Evolutionary conservation across 37 sponge, comb jelly and placozoan species (phyloP).

Genomic region (Ianthella basta): DNA sequence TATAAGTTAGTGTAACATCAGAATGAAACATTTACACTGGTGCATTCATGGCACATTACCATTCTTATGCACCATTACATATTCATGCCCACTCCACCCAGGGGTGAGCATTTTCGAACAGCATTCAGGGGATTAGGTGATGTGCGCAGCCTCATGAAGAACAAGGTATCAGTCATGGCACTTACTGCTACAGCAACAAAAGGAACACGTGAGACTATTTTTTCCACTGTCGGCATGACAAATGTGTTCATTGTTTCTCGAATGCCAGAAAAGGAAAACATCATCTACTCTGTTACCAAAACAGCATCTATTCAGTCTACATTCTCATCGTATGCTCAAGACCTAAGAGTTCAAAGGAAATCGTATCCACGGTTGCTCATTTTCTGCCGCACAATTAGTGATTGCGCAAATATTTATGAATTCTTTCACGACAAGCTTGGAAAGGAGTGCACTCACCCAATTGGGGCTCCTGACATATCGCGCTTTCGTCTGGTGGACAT

Average conservation of each 20-base stretch:
- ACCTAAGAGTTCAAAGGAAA: neutral
- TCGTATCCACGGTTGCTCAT: conserved; percentile 13
- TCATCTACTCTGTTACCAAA: neutral
- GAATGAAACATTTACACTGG: neutral
- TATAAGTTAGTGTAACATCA: neutral
- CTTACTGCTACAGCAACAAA: conserved; percentile 33
- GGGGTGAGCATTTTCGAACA: no score
- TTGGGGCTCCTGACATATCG: conserved; percentile 40
- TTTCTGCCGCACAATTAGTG: conserved; percentile 31
- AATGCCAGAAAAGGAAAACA: neutral
- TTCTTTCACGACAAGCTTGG: conserved; percentile 10
- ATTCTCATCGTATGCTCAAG: neutral
- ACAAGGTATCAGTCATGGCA: conserved; percentile 14
- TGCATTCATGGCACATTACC: no score
- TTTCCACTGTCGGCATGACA: neutral
- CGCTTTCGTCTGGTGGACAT: conserved; percentile 57
- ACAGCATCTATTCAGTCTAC: neutral
- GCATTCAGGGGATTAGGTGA: no score
- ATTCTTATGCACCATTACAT: no score
- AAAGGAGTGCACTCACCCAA: conserved; percentile 13
- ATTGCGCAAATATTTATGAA: conserved; percentile 27
- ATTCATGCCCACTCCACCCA: no score
- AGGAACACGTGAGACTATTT: neutral
- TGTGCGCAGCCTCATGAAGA: neutral
- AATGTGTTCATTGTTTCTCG: neutral